phyloP scores from a whole-genome alignment of 2,113 vertebrate genomes.

The Salvelinus fontinalis region DNA sequence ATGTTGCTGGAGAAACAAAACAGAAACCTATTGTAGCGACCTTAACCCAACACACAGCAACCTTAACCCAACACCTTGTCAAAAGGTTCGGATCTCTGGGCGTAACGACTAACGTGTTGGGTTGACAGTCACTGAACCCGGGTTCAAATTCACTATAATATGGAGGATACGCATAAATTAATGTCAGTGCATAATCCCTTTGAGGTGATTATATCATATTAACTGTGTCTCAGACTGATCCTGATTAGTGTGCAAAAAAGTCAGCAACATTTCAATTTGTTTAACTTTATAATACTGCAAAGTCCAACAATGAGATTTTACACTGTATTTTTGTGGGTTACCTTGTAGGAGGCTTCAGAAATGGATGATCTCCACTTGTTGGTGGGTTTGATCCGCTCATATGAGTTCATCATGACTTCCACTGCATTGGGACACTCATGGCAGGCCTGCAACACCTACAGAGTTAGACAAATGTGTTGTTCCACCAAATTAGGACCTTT shows the following conservation, averaged over 20 bases:
- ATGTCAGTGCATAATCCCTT: not conserved
- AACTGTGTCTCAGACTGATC: not conserved
- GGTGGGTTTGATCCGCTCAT: constrained; percentile 82
- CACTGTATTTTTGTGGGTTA: constrained; percentile 47
- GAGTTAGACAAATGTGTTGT: not conserved
- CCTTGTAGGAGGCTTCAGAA: constrained; percentile 84
- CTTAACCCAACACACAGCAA: no score
- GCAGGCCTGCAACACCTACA: constrained; percentile 88
- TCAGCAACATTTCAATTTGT: not conserved
- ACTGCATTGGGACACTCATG: constrained; percentile 81
- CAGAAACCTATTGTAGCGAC: not conserved
- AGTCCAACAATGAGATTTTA: not conserved
- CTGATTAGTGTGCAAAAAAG: not conserved
- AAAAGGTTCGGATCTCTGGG: not conserved
- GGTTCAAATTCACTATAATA: no score
- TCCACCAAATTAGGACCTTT: no score
- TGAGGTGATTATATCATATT: not conserved
- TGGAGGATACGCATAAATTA: no score
- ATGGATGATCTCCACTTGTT: constrained; percentile 86
- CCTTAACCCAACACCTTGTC: no score
- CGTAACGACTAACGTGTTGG: not conserved
- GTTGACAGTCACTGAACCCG: no score
- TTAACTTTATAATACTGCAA: not conserved
- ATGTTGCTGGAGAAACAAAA: constrained; percentile 74
- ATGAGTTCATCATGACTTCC: constrained; percentile 87